These are phyloP conservation scores for Hyposoter didymator DNA, from an alignment of 2,888 invertebrate species.

Conservation along the genomic window DNA sequence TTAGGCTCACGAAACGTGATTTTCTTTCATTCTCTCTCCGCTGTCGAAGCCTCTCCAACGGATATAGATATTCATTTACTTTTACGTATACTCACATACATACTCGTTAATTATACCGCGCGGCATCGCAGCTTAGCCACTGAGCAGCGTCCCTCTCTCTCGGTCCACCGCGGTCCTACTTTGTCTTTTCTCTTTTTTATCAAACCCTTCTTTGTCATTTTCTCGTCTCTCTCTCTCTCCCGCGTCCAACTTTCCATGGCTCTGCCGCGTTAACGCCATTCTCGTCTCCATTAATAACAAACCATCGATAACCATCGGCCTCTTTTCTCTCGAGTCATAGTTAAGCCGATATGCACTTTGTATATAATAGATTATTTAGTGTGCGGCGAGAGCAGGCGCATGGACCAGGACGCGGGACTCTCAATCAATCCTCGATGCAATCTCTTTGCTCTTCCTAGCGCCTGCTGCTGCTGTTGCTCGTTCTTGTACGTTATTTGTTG, in stretches of 20 bases:
- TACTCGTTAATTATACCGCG: conserved; percentile 69
- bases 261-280: neutral
- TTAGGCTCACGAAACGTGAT: conserved; percentile 69
- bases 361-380: conserved; percentile 16
- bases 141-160: conserved; percentile 34
- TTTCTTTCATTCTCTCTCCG: conserved; percentile 62
- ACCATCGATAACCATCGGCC: conserved; percentile 56
- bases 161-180: conserved; percentile 46
- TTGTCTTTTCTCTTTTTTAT: conserved; percentile 33
- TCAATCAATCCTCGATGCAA: conserved; percentile 36
- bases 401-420: neutral
- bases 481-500: conserved; percentile 20
- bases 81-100: neutral
- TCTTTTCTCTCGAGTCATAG: conserved; percentile 52
- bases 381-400: neutral
- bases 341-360: conserved; percentile 20
- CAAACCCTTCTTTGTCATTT: conserved; percentile 11
- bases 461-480: conserved; percentile 8
- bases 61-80: neutral
- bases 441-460: conserved; percentile 19
- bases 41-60: neutral
- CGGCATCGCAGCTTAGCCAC: conserved; percentile 53
- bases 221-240: neutral
- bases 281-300: conserved; percentile 63
- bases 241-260: neutral